These are phyloP conservation scores for Sebastes vulpes DNA, from an alignment of 2,797 vertebrate genomes.

Conservation along the genomic window DNA sequence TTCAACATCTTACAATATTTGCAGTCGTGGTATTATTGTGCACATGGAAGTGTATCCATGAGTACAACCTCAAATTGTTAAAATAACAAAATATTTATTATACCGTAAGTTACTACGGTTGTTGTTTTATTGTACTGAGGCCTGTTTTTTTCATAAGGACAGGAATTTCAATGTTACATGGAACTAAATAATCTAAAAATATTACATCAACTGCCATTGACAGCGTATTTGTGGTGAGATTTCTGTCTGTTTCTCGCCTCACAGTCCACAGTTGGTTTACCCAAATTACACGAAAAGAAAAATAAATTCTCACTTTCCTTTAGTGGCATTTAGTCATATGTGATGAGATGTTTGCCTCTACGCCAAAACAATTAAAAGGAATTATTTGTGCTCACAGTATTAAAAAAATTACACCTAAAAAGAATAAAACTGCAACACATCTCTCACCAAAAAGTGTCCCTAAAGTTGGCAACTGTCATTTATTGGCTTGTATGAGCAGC, in stretches of 20 bases:
- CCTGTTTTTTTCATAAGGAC: not conserved
- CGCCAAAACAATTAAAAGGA: not conserved
- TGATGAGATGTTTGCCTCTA: not conserved
- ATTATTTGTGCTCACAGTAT: no score
- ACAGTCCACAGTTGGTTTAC: not conserved
- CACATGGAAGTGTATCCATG: not conserved
- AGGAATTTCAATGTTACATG: not conserved
- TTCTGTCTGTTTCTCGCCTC: not conserved
- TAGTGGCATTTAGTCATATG: not conserved
- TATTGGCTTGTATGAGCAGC: accelerated
- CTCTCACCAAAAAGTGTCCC: no score
- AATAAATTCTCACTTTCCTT: not conserved
- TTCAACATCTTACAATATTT: not conserved
- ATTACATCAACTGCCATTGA: not conserved
- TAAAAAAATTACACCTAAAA: no score
- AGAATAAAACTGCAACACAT: no score
- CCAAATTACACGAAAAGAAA: not conserved
- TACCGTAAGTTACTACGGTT: not conserved
- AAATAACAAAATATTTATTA: not conserved
- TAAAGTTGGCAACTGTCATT: accelerated
- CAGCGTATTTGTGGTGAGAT: not conserved
- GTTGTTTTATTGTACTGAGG: not conserved
- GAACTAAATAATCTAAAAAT: not conserved
- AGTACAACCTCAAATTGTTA: not conserved
- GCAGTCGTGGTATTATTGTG: not conserved